Evolutionary conservation across 2,888 invertebrate genomes (phyloP), one percentile per base, ranked within the genome.

Genomic region (Gnatocerus cornutus): DNA sequence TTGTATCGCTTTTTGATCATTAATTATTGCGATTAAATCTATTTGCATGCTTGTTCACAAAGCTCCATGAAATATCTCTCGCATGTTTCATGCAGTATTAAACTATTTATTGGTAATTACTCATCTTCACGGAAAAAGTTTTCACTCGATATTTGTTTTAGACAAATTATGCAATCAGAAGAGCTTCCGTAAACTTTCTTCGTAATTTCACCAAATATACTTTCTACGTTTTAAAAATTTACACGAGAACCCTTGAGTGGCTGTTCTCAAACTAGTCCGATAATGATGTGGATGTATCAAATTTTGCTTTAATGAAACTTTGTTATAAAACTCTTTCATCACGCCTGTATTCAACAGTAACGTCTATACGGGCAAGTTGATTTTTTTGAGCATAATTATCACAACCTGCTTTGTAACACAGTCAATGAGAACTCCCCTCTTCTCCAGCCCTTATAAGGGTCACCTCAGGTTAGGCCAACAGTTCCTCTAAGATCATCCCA

Each of bases 1-100:
- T 77, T 74, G 30, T 69, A 73, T 78, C 74, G 73, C 67, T 72
- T 73, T 73, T 73, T 73, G 71, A 71, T 69, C 73, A 74, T 74
- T 71, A 72, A 73, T 74, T 72, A 74, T 73, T 67, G 61, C 55
- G 71, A 74, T 74, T 73, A 75, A 68, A 73, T 72, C 73, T 64
- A 69, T 73, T 72, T 72, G 27, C 68, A 66, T 58, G 55, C 33
- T 71, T 73, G 68, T 59, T 37, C 56, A 68, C 56, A 53, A 43
- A 63, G 58, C 63, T 70, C 48, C 46, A 52, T 73, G 71, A 73
- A 73, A 72, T 68, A 73, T 72, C 56, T 62, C 70, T 53, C 45
- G 27, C 64, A 53, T 45, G 45, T 33, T 64, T 64, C 45, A 64
- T 55, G 16, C 33, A 13, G 53, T 12, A 37, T 64, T 55, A 27